A percentile compares a stretch with the other conserved stretches of the same genome.
These are phyloP conservation scores for Bathynomus jamesi DNA, from an alignment of 1,140 invertebrate genomes.

Conservation along the genomic window DNA sequence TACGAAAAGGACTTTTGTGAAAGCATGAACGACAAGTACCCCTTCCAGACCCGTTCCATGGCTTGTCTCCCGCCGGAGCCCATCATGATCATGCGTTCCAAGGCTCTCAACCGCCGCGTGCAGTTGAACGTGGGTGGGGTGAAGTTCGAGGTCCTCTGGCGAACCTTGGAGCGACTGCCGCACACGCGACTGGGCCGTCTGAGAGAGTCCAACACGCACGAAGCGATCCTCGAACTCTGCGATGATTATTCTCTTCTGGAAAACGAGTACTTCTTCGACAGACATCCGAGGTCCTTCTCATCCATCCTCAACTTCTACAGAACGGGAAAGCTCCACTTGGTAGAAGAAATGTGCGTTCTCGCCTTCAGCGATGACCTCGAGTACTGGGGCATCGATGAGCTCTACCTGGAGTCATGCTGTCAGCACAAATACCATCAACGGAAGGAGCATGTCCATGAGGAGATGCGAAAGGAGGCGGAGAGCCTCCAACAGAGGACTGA, in stretches of 20 bases:
- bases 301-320: conserved; percentile 97
- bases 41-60: conserved; percentile 50
- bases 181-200: conserved; percentile 88
- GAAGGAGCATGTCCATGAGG: conserved; percentile 96
- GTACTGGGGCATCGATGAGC: conserved; percentile 96
- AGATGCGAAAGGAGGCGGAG: conserved; percentile 97
- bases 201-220: conserved; percentile 89
- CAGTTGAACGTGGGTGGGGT: conserved; percentile 94
- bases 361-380: conserved; percentile 96
- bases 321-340: conserved; percentile 92
- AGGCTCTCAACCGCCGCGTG: conserved; percentile 78
- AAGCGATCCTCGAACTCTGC: conserved; percentile 88
- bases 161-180: conserved; percentile 86
- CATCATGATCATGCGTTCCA: conserved; percentile 88
- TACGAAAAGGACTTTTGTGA: conserved; percentile 25
- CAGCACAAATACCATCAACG: conserved; percentile 98
- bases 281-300: conserved; percentile 94
- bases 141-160: conserved; percentile 92
- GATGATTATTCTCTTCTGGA: conserved; percentile 94
- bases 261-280: conserved; percentile 98
- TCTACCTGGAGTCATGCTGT: conserved; percentile 95
- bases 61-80: conserved; percentile 84
- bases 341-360: conserved; percentile 97
- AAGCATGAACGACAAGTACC: conserved; percentile 25
- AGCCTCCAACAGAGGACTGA: conserved; percentile 84